phyloP scores from a whole-genome alignment of 2,888 invertebrate genomes.

The Drosophila paranaensis region DNA sequence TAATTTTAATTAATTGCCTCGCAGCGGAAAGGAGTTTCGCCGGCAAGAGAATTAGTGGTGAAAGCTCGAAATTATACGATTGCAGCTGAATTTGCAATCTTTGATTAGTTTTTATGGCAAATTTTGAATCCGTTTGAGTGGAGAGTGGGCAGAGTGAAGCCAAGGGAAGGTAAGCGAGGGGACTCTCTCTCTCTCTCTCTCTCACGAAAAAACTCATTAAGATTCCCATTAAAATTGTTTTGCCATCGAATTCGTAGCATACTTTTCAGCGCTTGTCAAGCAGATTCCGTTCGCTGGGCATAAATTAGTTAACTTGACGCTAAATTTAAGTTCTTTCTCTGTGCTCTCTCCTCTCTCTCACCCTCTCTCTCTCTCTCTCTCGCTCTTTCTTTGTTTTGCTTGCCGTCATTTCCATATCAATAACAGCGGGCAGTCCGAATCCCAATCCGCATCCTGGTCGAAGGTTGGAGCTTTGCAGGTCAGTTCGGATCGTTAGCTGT shows the following conservation, averaged over 20 bases:
- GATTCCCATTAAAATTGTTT: not conserved
- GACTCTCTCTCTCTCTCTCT: not conserved
- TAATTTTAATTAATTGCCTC: slow-evolving; percentile 39
- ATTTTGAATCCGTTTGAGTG: not conserved
- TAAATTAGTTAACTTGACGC: slow-evolving; percentile 40
- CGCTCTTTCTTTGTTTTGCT: slow-evolving; percentile 4
- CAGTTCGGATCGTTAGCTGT: slow-evolving; percentile 32
- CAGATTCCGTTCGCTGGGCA: slow-evolving; percentile 1
- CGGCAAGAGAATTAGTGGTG: not conserved
- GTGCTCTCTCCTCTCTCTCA: slow-evolving; percentile 8
- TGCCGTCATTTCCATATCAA: slow-evolving; percentile 71
- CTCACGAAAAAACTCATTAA: not conserved
- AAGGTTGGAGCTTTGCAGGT: slow-evolving; percentile 4
- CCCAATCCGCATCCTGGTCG: not conserved
- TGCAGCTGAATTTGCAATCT: not conserved
- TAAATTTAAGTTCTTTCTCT: slow-evolving; percentile 21
- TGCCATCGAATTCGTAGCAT: slow-evolving; percentile 27
- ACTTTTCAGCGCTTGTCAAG: slow-evolving; percentile 26
- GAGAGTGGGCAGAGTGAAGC: too few relatives aligned
- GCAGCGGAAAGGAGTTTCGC: not conserved
- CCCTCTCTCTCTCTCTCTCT: not conserved
- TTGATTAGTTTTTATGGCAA: not conserved
- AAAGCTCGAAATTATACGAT: not conserved
- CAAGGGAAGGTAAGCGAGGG: too few relatives aligned
- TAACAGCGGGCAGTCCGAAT: slow-evolving; percentile 52